Evolutionary conservation across 2,113 vertebrate genomes (phyloP).

Genomic region (Origma solitaria): DNA sequence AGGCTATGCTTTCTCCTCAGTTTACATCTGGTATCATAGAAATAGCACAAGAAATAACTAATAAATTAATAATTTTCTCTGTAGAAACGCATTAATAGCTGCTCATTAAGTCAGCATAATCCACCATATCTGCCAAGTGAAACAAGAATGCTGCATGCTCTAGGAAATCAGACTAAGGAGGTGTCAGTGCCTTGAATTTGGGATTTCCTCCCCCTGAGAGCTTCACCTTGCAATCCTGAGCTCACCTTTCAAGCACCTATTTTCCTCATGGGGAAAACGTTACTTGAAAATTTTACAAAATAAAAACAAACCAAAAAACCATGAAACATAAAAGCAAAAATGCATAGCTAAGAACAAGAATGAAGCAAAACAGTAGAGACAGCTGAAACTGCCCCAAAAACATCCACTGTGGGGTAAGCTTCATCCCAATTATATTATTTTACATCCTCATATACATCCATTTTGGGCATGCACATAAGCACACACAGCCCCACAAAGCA

Average conservation of each 20-base stretch:
- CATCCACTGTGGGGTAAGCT: neutral
- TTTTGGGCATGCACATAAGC: neutral
- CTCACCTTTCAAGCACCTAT: neutral
- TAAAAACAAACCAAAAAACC: neutral
- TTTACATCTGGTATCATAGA: neutral
- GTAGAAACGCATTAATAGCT: neutral
- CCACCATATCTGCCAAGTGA: neutral
- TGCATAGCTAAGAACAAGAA: neutral
- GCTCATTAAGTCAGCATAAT: neutral
- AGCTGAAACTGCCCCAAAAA: neutral
- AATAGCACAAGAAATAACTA: neutral
- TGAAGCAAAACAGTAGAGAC: neutral
- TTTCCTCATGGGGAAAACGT: neutral
- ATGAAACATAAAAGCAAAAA: neutral
- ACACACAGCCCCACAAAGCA: neutral
- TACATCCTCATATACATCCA: neutral
- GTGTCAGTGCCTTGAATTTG: neutral
- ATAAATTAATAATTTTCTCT: neutral
- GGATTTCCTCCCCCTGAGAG: neutral
- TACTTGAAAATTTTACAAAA: neutral
- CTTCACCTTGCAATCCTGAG: neutral
- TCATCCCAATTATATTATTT: neutral
- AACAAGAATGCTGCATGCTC: neutral
- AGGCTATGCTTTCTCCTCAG: neutral
- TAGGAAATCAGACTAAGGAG: neutral